Base-by-base conservation (phyloP, 2,113 vertebrate species). In the Carollia perspicillata region DNA sequence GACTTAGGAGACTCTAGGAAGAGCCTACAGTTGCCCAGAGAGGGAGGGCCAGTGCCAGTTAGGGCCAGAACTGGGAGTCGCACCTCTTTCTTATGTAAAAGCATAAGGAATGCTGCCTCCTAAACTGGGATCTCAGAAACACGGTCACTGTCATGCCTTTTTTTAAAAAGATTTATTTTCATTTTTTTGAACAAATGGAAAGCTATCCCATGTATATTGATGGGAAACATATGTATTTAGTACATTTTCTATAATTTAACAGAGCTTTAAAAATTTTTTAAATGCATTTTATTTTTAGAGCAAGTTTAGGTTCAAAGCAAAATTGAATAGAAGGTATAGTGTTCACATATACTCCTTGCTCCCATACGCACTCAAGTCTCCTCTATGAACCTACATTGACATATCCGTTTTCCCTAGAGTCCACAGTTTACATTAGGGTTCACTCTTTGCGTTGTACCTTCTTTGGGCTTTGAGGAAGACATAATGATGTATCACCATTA, bases 171-270 rank as follows among this genome's bases (percentile, higher is more conserved):
- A 60, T 37, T 74, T 42, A 28, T 20, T 40, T 68, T 68, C 35
- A 23, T 74, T 51, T 85, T 74, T 71, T 26, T 71, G 42, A 60
- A 75, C 35, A 81, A 90, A 71, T 69, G 40, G 74, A 90, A 85
- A 68, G 16, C 30, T 8, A 93, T 16, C 16, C 18, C 30, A 47
- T 66, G 37, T 60, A 33, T 66, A 66, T 49, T 33, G 44, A n/a
- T 55, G 51, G 35, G 9, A 53, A 72, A 85, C 40, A 60, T 10
- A 44, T 58, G 22, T 20, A 42, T 55, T 37, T 74, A 84, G 58
- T 68, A 37, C 4, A 75, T 80, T 80, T 80, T 35, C 23, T 42
- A 68, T 80, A 22, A 83, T 47, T 8, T 44, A 71, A 80, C 42
- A 84, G 13, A 23, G 17, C 7, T 71, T 69, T 33, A 55, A 74